These are phyloP conservation scores for Natator depressus DNA, from an alignment of 2,113 vertebrate species.

Conservation along the genomic window DNA sequence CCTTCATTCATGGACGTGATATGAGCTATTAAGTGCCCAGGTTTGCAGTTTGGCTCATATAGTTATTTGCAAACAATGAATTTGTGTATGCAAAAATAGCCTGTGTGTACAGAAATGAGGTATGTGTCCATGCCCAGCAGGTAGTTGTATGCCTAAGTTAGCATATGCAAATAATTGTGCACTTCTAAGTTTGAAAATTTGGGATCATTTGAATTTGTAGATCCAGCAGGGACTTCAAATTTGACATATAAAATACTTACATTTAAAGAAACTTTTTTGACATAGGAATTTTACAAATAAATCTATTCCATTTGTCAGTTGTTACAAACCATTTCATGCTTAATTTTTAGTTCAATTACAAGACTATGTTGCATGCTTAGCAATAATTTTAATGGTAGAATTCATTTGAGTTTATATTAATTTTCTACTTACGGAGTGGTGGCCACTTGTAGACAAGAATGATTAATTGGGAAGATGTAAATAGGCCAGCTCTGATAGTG, in stretches of 20 bases:
- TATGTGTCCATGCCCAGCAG: neutral
- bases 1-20: neutral
- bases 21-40: neutral
- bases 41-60: neutral
- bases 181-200: neutral
- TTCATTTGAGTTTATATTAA: neutral
- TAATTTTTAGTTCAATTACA: neutral
- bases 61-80: neutral
- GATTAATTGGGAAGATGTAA: neutral
- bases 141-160: neutral
- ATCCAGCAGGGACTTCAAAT: neutral
- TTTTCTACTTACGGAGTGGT: neutral
- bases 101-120: neutral
- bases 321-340: neutral
- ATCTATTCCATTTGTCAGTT: neutral
- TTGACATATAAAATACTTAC: neutral
- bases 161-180: neutral
- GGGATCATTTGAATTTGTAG: neutral
- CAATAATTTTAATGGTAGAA: neutral
- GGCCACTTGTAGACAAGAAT: neutral
- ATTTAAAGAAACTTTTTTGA: neutral
- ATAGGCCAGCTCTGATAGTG: neutral
- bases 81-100: neutral
- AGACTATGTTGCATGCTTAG: neutral
- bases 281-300: neutral